These are phyloP conservation scores for Ophonus ardosiacus DNA, from an alignment of 2,888 invertebrate species.

Conservation along the genomic window DNA sequence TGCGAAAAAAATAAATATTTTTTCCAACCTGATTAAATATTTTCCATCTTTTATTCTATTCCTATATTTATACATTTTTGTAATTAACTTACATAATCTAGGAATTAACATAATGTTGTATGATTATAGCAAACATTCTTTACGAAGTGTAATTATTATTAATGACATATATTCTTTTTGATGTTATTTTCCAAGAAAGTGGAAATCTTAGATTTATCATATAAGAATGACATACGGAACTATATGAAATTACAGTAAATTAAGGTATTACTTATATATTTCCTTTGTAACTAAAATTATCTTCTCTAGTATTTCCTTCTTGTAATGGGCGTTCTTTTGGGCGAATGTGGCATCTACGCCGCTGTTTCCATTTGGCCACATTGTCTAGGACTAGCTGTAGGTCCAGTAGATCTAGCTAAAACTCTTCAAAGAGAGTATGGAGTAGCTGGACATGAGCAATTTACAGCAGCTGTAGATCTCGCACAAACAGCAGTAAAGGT, in stretches of 20 bases:
- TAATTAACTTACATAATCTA: not conserved
- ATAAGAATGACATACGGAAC: not conserved
- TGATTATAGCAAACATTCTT: constrained; percentile 4
- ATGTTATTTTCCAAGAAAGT: not conserved
- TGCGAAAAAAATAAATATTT: no score
- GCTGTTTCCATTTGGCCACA: constrained; percentile 87
- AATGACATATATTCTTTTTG: not conserved
- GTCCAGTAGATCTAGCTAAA: constrained; percentile 83
- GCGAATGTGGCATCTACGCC: constrained; percentile 85
- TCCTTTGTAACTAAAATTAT: constrained; percentile 14
- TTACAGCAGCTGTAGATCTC: constrained; percentile 89
- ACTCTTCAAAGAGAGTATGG: constrained; percentile 87
- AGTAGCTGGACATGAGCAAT: constrained; percentile 85
- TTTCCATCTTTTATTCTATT: not conserved
- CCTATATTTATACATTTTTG: not conserved
- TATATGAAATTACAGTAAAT: not conserved
- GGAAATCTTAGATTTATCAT: not conserved
- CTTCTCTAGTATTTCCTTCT: constrained; percentile 83
- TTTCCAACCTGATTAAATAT: no score
- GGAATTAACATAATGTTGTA: not conserved
- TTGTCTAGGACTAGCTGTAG: constrained; percentile 84
- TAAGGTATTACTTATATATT: not conserved
- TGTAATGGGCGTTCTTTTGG: constrained; percentile 82
- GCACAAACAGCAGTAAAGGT: constrained; percentile 80
- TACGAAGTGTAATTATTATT: not conserved